phyloP scores from a whole-genome alignment of 2,797 vertebrate species.

The Enoplosus armatus region DNA sequence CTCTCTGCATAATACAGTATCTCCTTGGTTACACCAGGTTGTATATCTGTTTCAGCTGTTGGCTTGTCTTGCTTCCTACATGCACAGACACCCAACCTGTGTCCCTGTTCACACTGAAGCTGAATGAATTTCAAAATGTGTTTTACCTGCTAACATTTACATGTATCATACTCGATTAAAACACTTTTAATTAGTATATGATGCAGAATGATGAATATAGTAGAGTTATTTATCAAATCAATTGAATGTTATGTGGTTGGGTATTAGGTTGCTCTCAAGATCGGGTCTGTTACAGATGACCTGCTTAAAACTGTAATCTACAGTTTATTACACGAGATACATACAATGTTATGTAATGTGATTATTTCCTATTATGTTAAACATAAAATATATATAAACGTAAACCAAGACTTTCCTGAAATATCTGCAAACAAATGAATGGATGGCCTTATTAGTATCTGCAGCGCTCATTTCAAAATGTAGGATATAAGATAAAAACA shows the following conservation, averaged over 20 bases:
- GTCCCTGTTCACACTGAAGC: slow-evolving; percentile 27
- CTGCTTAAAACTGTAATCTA: not conserved
- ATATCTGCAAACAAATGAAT: slow-evolving; percentile 16
- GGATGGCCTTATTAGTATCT: slow-evolving; percentile 8
- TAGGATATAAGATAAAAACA: not conserved
- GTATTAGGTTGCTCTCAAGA: slow-evolving; percentile 1
- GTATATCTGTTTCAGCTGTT: slow-evolving; percentile 7
- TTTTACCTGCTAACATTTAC: slow-evolving; percentile 24
- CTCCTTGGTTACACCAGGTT: slow-evolving; percentile 4
- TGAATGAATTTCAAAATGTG: slow-evolving; percentile 57
- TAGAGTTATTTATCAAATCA: not conserved
- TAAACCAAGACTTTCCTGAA: not conserved
- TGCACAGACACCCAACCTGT: not conserved
- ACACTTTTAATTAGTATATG: not conserved
- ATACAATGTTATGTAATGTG: slow-evolving; percentile 3
- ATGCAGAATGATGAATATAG: slow-evolving; percentile 7
- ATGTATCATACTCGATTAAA: not conserved
- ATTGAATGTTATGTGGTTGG: not conserved
- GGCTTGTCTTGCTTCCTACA: not conserved
- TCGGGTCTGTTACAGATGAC: not conserved
- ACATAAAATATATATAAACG: not conserved
- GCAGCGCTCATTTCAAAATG: slow-evolving; percentile 5
- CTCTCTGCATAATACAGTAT: not conserved
- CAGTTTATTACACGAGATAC: not conserved
- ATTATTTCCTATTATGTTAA: not conserved